Conservation (phyloP, 2,797 vertebrate genomes). For the Spheniscus humboldti region DNA sequence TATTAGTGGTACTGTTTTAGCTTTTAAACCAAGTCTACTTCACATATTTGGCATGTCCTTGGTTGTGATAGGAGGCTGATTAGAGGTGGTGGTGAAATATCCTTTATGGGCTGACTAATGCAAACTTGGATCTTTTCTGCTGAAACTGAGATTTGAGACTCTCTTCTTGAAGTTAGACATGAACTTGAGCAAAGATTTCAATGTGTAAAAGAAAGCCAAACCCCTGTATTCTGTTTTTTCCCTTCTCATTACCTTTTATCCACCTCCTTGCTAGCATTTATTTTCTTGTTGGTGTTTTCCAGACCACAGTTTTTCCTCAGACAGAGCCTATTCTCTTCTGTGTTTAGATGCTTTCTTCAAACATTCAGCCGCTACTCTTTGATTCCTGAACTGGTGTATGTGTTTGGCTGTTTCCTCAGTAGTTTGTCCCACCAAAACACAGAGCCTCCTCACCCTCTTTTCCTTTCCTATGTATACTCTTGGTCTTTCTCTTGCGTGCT, state of each 20-base stretch:
- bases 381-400: background rate
- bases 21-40: background rate
- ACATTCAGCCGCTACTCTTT: background rate
- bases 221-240: background rate
- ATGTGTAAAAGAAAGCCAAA: background rate
- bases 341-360: background rate
- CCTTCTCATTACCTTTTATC: background rate
- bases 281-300: background rate
- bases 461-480: background rate
- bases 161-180: background rate
- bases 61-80: background rate
- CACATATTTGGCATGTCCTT: background rate
- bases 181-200: background rate
- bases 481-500: background rate
- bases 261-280: background rate
- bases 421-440: background rate
- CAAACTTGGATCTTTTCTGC: background rate
- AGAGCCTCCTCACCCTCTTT: background rate
- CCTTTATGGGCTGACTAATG: background rate
- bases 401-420: background rate
- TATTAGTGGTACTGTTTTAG: conserved; percentile 23
- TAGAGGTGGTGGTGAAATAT: background rate
- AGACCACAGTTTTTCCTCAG: background rate
- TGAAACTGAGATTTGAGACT: background rate
- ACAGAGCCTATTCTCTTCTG: background rate